A percentile compares a stretch with the other conserved stretches of the same genome.
Conservation (phyloP, 2,797 vertebrate species). For the Astyanax mexicanus region DNA sequence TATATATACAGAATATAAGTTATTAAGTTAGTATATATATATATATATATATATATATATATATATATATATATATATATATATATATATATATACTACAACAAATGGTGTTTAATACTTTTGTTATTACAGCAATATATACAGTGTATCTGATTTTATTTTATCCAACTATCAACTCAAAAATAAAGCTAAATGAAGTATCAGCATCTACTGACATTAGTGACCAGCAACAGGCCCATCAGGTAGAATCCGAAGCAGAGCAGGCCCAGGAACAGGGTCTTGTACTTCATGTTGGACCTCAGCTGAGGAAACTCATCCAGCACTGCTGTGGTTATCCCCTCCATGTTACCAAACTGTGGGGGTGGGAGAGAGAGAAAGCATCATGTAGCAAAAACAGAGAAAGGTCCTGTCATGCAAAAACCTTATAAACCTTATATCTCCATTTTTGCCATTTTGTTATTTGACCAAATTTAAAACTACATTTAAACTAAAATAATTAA, state of each 20-base stretch:
- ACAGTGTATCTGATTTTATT: neutral
- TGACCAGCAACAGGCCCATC: conserved; percentile 82
- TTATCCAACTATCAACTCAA: neutral
- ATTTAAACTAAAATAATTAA: no score
- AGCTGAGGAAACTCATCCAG: conserved; percentile 83
- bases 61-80: no score
- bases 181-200: neutral
- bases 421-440: no score
- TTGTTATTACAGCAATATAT: neutral
- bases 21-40: no score
- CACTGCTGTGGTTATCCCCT: conserved; percentile 84
- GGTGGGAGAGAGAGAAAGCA: conserved; percentile 19
- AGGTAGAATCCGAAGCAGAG: conserved; percentile 83
- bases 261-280: conserved; percentile 73
- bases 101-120: neutral
- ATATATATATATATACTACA: no score
- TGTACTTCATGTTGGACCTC: conserved; percentile 69
- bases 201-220: conserved; percentile 72
- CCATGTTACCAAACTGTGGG: conserved; percentile 86
- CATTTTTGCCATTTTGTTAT: no score
- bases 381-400: neutral
- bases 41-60: no score
- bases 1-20: no score
- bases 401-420: no score
- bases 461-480: no score